phyloP scores from a whole-genome alignment of 2,888 invertebrate genomes.

The Himalopsyche kuldschensis region DNA sequence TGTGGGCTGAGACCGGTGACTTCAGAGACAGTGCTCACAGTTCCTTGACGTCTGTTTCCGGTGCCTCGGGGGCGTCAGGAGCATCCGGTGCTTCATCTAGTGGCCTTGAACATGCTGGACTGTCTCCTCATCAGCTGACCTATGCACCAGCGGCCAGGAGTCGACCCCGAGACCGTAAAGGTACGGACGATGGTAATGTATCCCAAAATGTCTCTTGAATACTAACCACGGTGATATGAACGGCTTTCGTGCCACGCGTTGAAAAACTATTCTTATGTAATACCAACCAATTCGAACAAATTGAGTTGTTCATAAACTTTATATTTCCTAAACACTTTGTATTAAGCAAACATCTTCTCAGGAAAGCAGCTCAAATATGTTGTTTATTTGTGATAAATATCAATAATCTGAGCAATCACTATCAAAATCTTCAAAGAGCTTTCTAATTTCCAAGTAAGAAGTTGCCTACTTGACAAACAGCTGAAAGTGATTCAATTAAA shows the following conservation, averaged over 20 bases:
- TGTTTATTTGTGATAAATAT: no score
- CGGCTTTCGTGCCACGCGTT: no score
- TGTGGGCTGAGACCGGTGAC: conserved; percentile 88
- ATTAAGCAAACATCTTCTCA: no score
- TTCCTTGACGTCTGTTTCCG: conserved; percentile 63
- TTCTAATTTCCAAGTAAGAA: background rate
- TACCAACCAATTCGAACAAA: no score
- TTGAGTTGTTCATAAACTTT: no score
- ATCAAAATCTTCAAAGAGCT: background rate
- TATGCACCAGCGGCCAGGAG: conserved; percentile 66
- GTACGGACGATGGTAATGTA: conserved; percentile 65
- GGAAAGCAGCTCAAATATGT: no score
- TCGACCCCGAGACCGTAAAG: conserved; percentile 66
- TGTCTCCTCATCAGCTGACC: conserved; percentile 65
- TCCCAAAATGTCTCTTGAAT: background rate
- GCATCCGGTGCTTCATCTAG: conserved; percentile 58
- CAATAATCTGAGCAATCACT: background rate
- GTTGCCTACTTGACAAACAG: background rate
- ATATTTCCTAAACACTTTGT: no score
- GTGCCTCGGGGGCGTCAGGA: conserved; percentile 64
- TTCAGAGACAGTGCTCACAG: conserved; percentile 81
- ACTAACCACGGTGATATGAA: no score
- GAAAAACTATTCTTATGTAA: no score
- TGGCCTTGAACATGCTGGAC: conserved; percentile 67
- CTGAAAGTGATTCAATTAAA: background rate